Evolutionary conservation across 1,140 invertebrate species (phyloP).

Genomic region (Nasonia vitripennis): DNA sequence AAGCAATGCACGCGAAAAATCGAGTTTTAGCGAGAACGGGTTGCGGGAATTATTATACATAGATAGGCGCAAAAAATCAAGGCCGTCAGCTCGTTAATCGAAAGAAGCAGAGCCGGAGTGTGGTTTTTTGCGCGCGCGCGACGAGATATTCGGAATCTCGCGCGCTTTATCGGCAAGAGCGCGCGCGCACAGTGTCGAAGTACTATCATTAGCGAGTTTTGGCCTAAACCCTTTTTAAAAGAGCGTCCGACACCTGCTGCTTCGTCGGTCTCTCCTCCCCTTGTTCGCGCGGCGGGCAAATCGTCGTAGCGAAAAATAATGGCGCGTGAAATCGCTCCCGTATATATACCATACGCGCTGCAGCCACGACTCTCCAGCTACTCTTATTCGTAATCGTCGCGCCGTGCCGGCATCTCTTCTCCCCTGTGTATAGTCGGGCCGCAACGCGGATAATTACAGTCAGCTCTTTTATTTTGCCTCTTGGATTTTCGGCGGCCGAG

Average conservation of each 20-base stretch:
- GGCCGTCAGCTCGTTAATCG: slow-evolving; percentile 30
- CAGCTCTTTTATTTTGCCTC: not conserved
- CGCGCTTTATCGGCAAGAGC: slow-evolving; percentile 31
- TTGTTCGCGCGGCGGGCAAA: not conserved
- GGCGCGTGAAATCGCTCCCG: slow-evolving; percentile 50
- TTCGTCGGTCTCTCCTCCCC: not conserved
- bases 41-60: not conserved
- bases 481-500: not conserved
- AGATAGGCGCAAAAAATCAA: not conserved
- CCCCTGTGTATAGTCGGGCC: not conserved
- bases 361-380: no score
- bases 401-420: not conserved
- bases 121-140: not conserved
- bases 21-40: not conserved
- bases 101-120: not conserved
- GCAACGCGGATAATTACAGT: slow-evolving; percentile 32
- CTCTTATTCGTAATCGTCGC: slow-evolving; percentile 23
- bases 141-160: slow-evolving; percentile 26
- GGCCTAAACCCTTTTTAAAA: slow-evolving; percentile 33
- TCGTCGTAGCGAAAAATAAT: slow-evolving; percentile 39
- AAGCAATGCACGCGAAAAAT: not conserved
- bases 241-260: slow-evolving; percentile 35
- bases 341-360: not conserved
- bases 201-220: slow-evolving; percentile 41
- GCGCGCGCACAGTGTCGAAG: not conserved